These are phyloP conservation scores for Dasypus novemcinctus DNA, from an alignment of 2,113 vertebrate species.

Conservation along the genomic window DNA sequence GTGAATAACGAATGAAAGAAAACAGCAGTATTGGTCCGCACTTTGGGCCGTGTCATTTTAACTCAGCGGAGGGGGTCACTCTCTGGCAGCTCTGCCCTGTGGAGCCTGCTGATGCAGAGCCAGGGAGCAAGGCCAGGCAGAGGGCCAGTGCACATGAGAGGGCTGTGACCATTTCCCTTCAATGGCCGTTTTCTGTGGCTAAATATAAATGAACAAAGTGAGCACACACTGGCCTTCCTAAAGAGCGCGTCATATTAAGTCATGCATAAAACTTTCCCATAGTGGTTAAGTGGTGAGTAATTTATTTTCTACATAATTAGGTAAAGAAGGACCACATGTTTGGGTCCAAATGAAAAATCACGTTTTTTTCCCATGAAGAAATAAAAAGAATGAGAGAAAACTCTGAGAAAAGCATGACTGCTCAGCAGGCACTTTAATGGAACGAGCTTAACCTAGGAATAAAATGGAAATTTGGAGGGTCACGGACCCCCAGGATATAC, in stretches of 20 bases:
- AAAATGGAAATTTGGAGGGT: background rate
- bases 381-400: background rate
- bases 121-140: background rate
- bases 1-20: background rate
- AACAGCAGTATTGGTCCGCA: background rate
- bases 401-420: background rate
- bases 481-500: background rate
- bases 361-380: background rate
- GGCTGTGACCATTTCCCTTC: background rate
- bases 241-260: background rate
- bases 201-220: background rate
- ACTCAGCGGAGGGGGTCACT: background rate
- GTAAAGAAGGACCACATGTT: background rate
- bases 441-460: background rate
- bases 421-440: background rate
- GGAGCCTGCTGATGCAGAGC: rapidly evolving
- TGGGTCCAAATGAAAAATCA: background rate
- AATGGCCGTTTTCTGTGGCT: background rate
- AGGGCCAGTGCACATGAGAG: background rate
- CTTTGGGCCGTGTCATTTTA: background rate
- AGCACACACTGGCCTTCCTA: background rate
- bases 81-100: background rate
- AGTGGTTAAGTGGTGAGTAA: background rate
- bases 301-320: background rate
- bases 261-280: background rate